phyloP scores from a whole-genome alignment of 2,113 vertebrate genomes.

The Atrichornis clamosus region DNA sequence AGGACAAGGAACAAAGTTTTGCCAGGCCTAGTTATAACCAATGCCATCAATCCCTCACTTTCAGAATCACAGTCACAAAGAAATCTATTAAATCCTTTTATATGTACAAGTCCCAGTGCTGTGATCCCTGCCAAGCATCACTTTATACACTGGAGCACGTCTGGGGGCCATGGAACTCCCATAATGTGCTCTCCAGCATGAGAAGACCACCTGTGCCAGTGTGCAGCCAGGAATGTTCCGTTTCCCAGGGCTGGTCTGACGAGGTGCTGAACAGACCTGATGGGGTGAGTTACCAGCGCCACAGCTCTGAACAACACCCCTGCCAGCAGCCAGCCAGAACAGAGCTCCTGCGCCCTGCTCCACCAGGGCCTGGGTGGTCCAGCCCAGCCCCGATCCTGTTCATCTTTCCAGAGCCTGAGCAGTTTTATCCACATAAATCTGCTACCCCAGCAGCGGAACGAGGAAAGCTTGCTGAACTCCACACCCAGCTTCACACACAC shows the following conservation, averaged over 20 bases:
- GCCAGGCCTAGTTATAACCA: neutral
- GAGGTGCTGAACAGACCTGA: neutral
- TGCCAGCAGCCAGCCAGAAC: neutral
- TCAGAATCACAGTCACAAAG: neutral
- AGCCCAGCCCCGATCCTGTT: neutral
- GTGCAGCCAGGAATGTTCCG: neutral
- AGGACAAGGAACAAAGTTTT: neutral
- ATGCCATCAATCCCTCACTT: neutral
- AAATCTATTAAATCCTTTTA: neutral
- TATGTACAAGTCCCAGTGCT: neutral
- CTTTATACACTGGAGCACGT: neutral
- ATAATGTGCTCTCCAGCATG: neutral
- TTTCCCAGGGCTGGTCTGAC: neutral
- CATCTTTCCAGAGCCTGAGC: neutral
- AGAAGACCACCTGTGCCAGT: neutral
- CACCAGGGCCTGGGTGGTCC: neutral
- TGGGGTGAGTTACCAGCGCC: neutral
- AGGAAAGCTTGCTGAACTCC: neutral
- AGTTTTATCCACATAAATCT: neutral
- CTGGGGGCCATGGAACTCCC: neutral
- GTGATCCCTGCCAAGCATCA: neutral
- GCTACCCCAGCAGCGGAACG: neutral
- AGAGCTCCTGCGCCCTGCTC: neutral
- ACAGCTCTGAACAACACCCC: fast-evolving
- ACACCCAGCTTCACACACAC: neutral